Base-by-base conservation (phyloP, 1,140 invertebrate species). In the Lucilia sericata region DNA sequence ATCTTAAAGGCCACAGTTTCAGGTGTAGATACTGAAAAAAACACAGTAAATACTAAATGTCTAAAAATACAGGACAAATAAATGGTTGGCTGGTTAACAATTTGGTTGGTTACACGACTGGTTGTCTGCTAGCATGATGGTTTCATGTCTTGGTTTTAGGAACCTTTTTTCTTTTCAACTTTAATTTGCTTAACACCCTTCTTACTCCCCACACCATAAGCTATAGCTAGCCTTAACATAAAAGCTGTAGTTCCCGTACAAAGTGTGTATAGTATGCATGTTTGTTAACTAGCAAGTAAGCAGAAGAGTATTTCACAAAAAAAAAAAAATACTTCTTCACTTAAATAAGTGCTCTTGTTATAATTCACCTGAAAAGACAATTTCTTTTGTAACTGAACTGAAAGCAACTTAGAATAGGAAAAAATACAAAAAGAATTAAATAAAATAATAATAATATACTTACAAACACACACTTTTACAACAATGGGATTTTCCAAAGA, bases 301-400 rank as follows among this genome's bases (percentile, higher is more conserved):
- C 12, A 55, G 51, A 12, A 12, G 17, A 55, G 51, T 55, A 55
- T 55, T 55, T 55, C 74, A 0, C 7, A 30, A 76, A 42, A 42
- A 36, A 80, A n/a, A n/a, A n/a, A n/a, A n/a, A n/a, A n/a, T n/a
- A 80, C 42, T 80, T 49, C 76, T 80, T 80, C 76, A 80, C 76
- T 51, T 80, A 80, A 80, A 80, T 49, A 80, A 80, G 76, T 80
- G 25, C 76, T 49, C 76, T 80, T 80, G 76, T 80, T 80, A 80
- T 80, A 80, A 80, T 80, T 80, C 76, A 80, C 76, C 42, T 80
- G 76, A 80, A 80, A 80, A 80, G 76, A 80, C 76, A 80, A 80
- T 80, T 80, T 80, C 42, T 80, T 80, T 80, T 80, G 76, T 80
- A 80, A 51, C 76, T 51, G 76, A 80, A 80, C 42, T 80, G 47